Conservation (phyloP, 2,797 vertebrate species). For the Apogon hyalosoma region DNA sequence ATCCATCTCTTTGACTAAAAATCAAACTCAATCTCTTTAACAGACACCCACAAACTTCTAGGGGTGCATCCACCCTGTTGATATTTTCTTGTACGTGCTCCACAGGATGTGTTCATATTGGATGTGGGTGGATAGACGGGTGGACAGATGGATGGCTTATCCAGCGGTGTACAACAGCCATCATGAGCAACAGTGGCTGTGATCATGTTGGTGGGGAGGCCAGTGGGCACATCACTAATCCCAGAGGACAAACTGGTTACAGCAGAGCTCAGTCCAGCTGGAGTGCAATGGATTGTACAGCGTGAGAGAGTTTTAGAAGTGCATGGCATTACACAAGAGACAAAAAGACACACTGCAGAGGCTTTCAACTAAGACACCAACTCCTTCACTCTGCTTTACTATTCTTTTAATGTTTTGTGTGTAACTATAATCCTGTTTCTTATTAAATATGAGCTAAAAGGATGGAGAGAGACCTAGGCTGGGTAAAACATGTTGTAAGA, state of each 20-base stretch:
- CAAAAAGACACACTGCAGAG: neutral
- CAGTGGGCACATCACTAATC: neutral
- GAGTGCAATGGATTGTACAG: conserved; percentile 2
- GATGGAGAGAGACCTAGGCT: neutral
- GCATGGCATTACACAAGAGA: neutral
- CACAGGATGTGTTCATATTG: neutral
- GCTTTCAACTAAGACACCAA: no score
- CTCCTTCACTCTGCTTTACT: neutral
- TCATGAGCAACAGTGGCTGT: conserved; percentile 4
- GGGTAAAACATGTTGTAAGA: neutral
- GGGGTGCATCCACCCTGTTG: no score
- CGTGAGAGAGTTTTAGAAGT: neutral
- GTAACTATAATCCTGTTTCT: no score
- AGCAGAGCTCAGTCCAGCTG: neutral
- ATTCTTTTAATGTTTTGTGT: neutral
- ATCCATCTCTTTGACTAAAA: no score
- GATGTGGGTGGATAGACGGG: conserved; percentile 1
- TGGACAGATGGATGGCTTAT: neutral
- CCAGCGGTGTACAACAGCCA: conserved; percentile 6
- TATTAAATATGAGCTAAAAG: neutral
- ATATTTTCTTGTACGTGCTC: neutral
- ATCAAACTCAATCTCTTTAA: no score
- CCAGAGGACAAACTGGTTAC: neutral
- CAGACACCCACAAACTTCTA: no score
- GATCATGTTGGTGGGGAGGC: conserved; percentile 1